phyloP scores from a whole-genome alignment of 2,113 vertebrate species.

The Limanda limanda region DNA sequence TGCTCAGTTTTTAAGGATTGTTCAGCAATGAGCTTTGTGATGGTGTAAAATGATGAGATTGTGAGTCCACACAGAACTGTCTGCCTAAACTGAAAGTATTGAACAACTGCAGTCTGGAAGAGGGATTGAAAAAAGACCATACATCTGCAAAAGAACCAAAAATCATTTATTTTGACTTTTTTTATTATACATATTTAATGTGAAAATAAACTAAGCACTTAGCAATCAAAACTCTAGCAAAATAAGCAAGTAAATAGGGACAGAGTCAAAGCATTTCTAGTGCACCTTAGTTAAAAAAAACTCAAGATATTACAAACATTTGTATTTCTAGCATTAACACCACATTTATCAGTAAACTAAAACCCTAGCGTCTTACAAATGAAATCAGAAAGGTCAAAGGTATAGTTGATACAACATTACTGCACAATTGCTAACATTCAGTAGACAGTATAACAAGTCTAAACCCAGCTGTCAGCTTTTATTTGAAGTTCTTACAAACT shows the following conservation, averaged over 20 bases:
- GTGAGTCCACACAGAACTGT: not conserved
- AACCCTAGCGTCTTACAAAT: conserved; percentile 78
- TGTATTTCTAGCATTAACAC: conserved; percentile 89
- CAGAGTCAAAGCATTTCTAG: conserved; percentile 60
- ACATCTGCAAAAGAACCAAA: conserved; percentile 84
- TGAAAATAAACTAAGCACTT: conserved; percentile 88
- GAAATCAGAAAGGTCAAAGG: conserved; percentile 85
- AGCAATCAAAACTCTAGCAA: conserved; percentile 70
- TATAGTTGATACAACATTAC: conserved; percentile 98
- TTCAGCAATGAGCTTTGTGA: conserved; percentile 13
- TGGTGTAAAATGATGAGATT: not conserved
- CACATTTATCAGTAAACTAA: conserved; percentile 86
- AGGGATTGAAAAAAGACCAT: conserved; percentile 70
- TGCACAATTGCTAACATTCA: conserved; percentile 91
- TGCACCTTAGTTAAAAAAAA: conserved; percentile 68
- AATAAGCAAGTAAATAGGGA: conserved; percentile 58
- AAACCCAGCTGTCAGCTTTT: conserved; percentile 81
- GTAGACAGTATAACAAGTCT: conserved; percentile 84
- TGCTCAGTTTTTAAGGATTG: conserved; percentile 10
- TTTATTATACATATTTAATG: conserved; percentile 82
- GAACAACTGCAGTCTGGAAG: not conserved
- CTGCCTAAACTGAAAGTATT: not conserved
- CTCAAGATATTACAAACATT: conserved; percentile 62
- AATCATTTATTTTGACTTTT: conserved; percentile 87
- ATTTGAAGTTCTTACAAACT: conserved; percentile 81